Evolutionary conservation across 2,888 invertebrate genomes (phyloP).

Genomic region (Crocallis elinguaria): DNA sequence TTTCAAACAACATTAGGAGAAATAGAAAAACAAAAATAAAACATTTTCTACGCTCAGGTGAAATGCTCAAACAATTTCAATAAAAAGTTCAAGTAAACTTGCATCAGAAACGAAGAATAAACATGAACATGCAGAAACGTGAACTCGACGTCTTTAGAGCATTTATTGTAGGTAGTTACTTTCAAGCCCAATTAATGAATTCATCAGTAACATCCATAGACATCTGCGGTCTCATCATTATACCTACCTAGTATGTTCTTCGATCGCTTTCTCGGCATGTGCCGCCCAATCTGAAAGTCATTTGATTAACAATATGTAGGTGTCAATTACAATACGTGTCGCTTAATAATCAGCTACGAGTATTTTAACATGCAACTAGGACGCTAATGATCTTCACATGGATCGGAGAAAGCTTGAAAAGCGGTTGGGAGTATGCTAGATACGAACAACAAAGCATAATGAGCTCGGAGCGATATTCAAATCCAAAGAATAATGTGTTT

Average conservation of each 20-base stretch:
- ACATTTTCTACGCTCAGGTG: too few relatives aligned
- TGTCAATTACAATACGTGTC: conserved; percentile 31
- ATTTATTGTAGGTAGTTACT: too few relatives aligned
- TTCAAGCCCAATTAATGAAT: too few relatives aligned
- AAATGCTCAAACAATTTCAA: too few relatives aligned
- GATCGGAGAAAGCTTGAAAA: conserved; percentile 7
- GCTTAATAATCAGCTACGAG: conserved; percentile 24
- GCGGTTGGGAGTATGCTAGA: background rate
- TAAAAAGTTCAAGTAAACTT: too few relatives aligned
- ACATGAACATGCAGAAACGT: too few relatives aligned
- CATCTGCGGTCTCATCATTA: conserved; percentile 5
- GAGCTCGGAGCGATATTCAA: too few relatives aligned
- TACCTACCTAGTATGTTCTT: conserved; percentile 15
- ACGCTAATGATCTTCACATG: conserved; percentile 20
- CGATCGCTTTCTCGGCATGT: conserved; percentile 38
- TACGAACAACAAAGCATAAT: background rate
- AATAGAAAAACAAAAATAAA: too few relatives aligned
- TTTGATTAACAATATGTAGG: conserved; percentile 41
- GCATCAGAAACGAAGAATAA: too few relatives aligned
- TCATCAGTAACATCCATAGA: background rate
- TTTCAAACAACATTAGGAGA: background rate
- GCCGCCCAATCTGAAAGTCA: conserved; percentile 39
- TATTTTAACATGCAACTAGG: conserved; percentile 26
- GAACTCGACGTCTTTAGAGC: too few relatives aligned
- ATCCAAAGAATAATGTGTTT: too few relatives aligned